Evolutionary conservation across 92 coral and sea anemone genomes (phyloP).

Genomic region (Zoanthus sociatus): DNA sequence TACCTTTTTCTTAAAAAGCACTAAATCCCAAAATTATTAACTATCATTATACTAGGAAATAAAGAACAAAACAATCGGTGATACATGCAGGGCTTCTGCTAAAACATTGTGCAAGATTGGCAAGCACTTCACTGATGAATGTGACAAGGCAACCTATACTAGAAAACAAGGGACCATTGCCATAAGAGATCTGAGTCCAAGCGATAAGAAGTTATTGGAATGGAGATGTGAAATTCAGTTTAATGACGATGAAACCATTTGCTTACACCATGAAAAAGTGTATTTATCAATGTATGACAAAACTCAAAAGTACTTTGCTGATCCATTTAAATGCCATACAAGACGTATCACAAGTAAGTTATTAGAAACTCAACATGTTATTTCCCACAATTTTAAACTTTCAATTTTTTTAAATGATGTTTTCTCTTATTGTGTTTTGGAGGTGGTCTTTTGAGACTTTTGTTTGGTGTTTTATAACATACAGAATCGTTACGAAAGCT

Average conservation of each 20-base stretch:
- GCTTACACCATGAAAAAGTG: neutral
- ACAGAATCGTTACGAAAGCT: slow-evolving; percentile 5
- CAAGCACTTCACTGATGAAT: slow-evolving; percentile 5
- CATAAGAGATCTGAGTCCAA: slow-evolving; percentile 5
- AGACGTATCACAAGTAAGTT: slow-evolving; percentile 1
- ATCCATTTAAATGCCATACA: slow-evolving; percentile 3
- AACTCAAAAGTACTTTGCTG: neutral
- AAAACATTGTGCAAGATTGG: neutral
- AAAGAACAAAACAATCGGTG: too few species aligned
- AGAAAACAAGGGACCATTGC: slow-evolving; percentile 2
- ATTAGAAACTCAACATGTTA: neutral
- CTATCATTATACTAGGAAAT: neutral
- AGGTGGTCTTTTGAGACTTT: neutral
- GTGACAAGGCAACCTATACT: slow-evolving; percentile 1
- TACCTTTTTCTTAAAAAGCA: neutral
- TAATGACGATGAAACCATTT: neutral
- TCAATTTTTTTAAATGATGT: neutral
- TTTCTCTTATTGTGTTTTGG: neutral
- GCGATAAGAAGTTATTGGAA: slow-evolving; percentile 4
- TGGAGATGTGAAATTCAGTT: slow-evolving; percentile 4
- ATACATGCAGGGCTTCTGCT: neutral
- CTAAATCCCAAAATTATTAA: slow-evolving; percentile 1
- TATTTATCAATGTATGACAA: slow-evolving; percentile 1
- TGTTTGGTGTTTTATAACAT: slow-evolving; percentile 2
- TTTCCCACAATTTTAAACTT: neutral